These are phyloP conservation scores for Pelodytes ibericus DNA, from an alignment of 2,797 vertebrate genomes.

Conservation along the genomic window DNA sequence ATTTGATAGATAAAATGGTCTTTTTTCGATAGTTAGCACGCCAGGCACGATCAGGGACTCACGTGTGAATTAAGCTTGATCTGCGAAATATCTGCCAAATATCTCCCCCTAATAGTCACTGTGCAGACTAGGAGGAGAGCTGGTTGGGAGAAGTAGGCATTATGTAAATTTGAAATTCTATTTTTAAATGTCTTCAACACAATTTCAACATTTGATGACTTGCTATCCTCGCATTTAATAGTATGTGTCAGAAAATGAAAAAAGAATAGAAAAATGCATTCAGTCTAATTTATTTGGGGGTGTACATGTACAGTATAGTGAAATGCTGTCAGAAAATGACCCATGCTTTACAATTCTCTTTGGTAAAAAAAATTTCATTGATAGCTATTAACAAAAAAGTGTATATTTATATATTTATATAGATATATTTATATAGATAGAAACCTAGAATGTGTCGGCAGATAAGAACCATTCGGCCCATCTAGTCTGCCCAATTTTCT, in stretches of 20 bases:
- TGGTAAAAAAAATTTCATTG: not conserved
- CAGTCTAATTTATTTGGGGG: slow-evolving; percentile 5
- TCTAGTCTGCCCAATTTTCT: too few relatives aligned
- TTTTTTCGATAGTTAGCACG: not conserved
- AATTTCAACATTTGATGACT: slow-evolving; percentile 17
- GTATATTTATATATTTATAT: slow-evolving; percentile 9
- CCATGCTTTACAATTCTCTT: not conserved
- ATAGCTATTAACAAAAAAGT: not conserved
- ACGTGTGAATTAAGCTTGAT: not conserved
- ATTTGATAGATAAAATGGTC: slow-evolving; percentile 8
- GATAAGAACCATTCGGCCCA: too few relatives aligned
- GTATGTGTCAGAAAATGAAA: slow-evolving; percentile 23
- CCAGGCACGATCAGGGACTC: not conserved
- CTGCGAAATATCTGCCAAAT: not conserved
- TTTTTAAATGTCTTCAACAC: slow-evolving; percentile 29
- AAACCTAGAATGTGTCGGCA: too few relatives aligned
- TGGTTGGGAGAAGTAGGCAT: not conserved
- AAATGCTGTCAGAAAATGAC: not conserved
- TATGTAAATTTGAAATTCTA: slow-evolving; percentile 29
- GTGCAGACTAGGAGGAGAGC: not conserved
- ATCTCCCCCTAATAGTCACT: not conserved
- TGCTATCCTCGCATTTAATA: slow-evolving; percentile 10
- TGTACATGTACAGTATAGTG: not conserved
- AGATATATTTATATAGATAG: too few relatives aligned
- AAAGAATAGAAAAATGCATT: slow-evolving; percentile 4